phyloP scores from a whole-genome alignment of 1,140 invertebrate species.

The Pachypsylla venusta region DNA sequence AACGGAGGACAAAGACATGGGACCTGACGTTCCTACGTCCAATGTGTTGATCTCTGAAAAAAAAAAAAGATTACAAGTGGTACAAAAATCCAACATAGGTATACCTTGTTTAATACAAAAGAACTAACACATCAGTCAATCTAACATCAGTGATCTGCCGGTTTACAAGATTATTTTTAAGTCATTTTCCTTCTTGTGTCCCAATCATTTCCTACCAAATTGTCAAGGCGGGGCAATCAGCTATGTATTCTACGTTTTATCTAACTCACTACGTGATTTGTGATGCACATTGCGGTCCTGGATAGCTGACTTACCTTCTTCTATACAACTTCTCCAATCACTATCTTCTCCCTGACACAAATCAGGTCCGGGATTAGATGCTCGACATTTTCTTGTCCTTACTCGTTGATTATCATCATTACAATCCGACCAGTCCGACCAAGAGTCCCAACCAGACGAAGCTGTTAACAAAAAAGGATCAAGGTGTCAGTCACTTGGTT shows the following conservation, averaged over 20 bases:
- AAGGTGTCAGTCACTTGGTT: no score
- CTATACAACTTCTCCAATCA: slow-evolving; percentile 45
- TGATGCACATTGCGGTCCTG: no score
- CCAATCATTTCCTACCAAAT: no score
- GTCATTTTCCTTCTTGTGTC: no score
- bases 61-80: neutral
- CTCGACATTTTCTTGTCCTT: slow-evolving; percentile 42
- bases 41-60: neutral
- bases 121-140: neutral
- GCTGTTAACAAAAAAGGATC: slow-evolving; percentile 32
- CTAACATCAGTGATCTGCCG: no score
- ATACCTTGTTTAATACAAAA: no score
- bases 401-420: slow-evolving; percentile 45
- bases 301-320: slow-evolving; percentile 20
- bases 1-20: slow-evolving; percentile 34
- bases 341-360: slow-evolving; percentile 46
- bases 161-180: no score
- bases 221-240: no score
- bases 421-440: slow-evolving; percentile 56
- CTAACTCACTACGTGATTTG: no score
- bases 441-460: slow-evolving; percentile 41
- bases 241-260: no score
- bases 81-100: neutral
- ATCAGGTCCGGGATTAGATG: slow-evolving; percentile 33
- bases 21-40: slow-evolving; percentile 6